Base-by-base conservation (phyloP, 2,888 invertebrate genomes). In the Torymus texanus region DNA sequence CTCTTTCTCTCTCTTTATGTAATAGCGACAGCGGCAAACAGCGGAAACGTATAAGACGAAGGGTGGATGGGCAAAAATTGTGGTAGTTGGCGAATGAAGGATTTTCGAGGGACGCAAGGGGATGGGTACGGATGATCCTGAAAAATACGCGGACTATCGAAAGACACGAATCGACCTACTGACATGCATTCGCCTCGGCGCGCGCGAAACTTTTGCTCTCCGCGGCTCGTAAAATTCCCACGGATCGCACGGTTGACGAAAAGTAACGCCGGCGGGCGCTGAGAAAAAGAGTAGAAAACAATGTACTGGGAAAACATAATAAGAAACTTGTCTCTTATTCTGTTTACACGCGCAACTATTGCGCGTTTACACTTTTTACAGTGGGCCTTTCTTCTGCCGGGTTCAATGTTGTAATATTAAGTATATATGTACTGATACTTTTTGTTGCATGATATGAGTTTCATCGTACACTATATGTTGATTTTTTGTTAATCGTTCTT, bases 111-210 rank as follows among this genome's bases (percentile, higher is more conserved):
- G 18, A 4, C 55, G 21, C 5, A 4, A 13, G 29, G 41, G 8
- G 41, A 21, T 21, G 21, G 21, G 21, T 21, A 21, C 41, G 13
- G 61, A 62, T 78, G 50, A 78, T 78, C 55, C 21, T 55, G 61
- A 74, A 78, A 75, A 55, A 79, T 59, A 50, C 58, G 62, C 51
- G 51, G 68, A 75, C 74, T 75, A 79, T 79, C 66, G 71, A 79
- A 79, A 79, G 71, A 71, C 71, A 72, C 62, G 75, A 72, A 79
- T 76, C 79, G 79, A 80, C 79, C 79, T 80, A 80, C 79, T 80
- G 75, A 80, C 79, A 80, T 76, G 79, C 72, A 80, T 80, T 80
- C 68, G 71, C 51, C 74, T 12, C 65, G 56, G 41, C 56, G 53
- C 51, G 66, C 51, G 58, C 41, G 63, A 79, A 79, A 79, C 71